These are phyloP conservation scores for Puma concolor DNA, from an alignment of 2,113 vertebrate species.

Conservation along the genomic window DNA sequence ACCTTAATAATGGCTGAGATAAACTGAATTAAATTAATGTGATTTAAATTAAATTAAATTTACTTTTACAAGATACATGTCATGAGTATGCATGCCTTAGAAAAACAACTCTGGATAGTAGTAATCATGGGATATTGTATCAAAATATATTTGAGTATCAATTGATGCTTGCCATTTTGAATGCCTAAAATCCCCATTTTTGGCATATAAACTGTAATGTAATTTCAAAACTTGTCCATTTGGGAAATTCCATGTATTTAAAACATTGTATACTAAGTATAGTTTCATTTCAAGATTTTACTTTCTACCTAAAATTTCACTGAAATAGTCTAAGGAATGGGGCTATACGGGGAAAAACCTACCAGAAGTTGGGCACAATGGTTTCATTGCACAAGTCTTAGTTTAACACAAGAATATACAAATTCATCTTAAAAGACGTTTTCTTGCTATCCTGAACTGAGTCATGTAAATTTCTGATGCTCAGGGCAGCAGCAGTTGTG, in stretches of 20 bases:
- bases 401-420: neutral
- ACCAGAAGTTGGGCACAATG: no score
- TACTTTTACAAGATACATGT: neutral
- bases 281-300: neutral
- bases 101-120: neutral
- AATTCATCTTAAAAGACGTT: neutral
- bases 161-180: neutral
- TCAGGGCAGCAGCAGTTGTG: neutral
- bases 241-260: neutral
- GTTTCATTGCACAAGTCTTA: neutral
- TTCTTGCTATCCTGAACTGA: neutral
- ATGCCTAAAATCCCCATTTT: neutral
- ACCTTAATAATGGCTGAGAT: neutral
- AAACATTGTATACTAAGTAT: neutral
- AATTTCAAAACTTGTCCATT: neutral
- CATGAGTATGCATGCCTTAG: neutral
- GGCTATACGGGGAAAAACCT: neutral
- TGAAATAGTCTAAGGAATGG: neutral
- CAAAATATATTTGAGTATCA: neutral
- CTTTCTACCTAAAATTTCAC: neutral
- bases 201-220: neutral
- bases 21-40: neutral
- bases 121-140: neutral
- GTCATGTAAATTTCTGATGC: neutral
- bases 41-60: neutral